Percentiles rank a stretch among this genome's conserved stretches.
Conservation (phyloP, 2,113 vertebrate genomes). For the Mixornis gularis region DNA sequence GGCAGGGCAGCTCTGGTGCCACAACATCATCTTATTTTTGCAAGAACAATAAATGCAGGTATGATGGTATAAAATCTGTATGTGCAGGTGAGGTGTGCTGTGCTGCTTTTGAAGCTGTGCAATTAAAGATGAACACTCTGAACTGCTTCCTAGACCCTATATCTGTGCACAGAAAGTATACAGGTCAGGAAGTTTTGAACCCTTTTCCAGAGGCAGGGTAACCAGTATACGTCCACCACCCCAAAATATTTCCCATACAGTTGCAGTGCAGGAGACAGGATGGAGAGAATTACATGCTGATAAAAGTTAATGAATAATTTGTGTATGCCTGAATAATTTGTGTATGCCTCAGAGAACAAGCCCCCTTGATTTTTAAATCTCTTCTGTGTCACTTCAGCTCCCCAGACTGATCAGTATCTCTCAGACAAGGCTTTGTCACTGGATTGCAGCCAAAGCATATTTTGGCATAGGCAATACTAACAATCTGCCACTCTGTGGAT, state of each 20-base stretch:
- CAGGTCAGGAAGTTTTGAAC: neutral
- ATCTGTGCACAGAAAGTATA: neutral
- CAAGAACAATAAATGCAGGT: neutral
- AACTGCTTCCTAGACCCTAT: neutral
- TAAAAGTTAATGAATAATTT: conserved; percentile 5
- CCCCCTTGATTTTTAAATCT: conserved; percentile 19
- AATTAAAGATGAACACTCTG: neutral
- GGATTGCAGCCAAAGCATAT: conserved; percentile 12
- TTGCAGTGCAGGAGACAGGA: neutral
- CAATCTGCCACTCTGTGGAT: conserved; percentile 11
- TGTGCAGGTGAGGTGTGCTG: neutral
- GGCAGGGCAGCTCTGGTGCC: neutral
- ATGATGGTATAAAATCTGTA: neutral
- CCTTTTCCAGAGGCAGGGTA: neutral
- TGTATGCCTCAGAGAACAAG: neutral
- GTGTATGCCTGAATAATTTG: neutral
- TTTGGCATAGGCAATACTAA: neutral
- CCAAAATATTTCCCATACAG: neutral
- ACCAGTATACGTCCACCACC: neutral
- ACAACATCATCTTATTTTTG: neutral
- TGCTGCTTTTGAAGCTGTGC: neutral
- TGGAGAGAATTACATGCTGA: neutral
- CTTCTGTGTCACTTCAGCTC: conserved; percentile 25
- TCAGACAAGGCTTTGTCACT: conserved; percentile 41
- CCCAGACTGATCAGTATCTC: conserved; percentile 48